A percentile compares a stretch with the other conserved stretches of the same genome.
Evolutionary conservation across 2,888 invertebrate genomes (phyloP).

Genomic region (Crepidodera aurea): DNA sequence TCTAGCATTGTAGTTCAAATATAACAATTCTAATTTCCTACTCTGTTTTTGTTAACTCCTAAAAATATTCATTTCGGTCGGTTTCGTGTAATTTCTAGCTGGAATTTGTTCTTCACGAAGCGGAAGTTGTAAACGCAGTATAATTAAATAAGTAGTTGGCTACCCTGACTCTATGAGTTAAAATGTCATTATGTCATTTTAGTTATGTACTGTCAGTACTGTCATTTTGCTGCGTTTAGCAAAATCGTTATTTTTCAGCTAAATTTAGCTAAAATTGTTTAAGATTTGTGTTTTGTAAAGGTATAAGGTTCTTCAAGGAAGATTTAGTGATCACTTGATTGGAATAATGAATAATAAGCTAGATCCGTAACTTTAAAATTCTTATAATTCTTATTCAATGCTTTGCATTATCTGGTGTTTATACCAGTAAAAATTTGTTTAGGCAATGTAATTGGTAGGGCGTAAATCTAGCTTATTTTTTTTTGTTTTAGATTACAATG

Average conservation of each 20-base stretch:
- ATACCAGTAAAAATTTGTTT: constrained; percentile 15
- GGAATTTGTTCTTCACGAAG: too few species aligned
- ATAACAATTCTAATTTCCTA: too few species aligned
- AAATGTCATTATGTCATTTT: too few species aligned
- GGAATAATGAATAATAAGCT: constrained; percentile 27
- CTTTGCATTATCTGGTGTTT: constrained; percentile 14
- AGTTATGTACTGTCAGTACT: background rate
- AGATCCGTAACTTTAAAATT: constrained; percentile 9
- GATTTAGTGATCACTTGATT: constrained; percentile 37
- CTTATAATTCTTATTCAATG: background rate
- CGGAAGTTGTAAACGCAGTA: too few species aligned
- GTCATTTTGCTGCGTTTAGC: background rate
- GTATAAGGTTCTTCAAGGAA: constrained; percentile 41
- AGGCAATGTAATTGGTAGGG: constrained; percentile 13
- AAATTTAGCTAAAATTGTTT: constrained; percentile 6
- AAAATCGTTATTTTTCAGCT: background rate
- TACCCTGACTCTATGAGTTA: too few species aligned
- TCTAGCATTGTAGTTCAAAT: too few species aligned
- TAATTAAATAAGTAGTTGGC: too few species aligned
- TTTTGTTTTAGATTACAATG: constrained; percentile 41
- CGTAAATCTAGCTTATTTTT: constrained; percentile 3
- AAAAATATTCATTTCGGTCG: too few species aligned
- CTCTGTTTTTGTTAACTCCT: too few species aligned
- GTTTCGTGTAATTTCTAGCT: too few species aligned
- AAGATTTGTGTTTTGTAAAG: constrained; percentile 39